Base-by-base conservation (phyloP, 1,140 invertebrate species). In the Wiebesia pumilae region DNA sequence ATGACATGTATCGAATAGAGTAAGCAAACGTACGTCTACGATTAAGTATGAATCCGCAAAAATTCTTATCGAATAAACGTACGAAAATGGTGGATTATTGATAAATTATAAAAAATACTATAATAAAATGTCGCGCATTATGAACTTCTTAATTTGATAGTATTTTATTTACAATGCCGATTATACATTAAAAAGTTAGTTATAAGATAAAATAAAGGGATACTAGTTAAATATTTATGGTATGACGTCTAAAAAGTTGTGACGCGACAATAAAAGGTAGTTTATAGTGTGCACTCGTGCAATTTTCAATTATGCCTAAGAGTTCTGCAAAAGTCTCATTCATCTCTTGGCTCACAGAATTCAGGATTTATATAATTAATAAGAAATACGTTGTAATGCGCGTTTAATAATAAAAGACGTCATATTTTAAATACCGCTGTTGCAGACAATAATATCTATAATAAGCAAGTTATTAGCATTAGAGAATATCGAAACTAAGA, bases 201-300 rank as follows among this genome's bases (percentile, higher is more conserved):
- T 78, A 10, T 24, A 16, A 47, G n/a, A 77, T 78, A 9, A 21
- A 78, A 21, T 75, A 43, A n/a, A n/a, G 10, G 3, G 27, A 75
- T 0, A 43, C 43, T 43, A 43, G 27, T 75, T 21, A 65, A 65
- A 35, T 71, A 75, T 75, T 75, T 75, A 75, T n/a, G 27, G 21
- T 43, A 27, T 43, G 1, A n/a, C 71, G n/a, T 21, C 33, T 38
- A 87, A 90, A 89, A 91, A 86, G 91, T 92, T 92, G 91, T 92
- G 91, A 91, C 88, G 88, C 89, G 91, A 92, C 91, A 92, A 92
- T 92, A 92, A 92, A 89, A 91, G 78, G 87, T 92, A 91, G 91
- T 88, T 88, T 84, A 35, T 90, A 90, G 87, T 77, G 88, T 89
- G 89, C 89, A 87, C 73, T 81, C 87, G 43, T 81, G 87, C 87